phyloP scores from a whole-genome alignment of 2,888 invertebrate species.

The Falcaria lacertinaria region DNA sequence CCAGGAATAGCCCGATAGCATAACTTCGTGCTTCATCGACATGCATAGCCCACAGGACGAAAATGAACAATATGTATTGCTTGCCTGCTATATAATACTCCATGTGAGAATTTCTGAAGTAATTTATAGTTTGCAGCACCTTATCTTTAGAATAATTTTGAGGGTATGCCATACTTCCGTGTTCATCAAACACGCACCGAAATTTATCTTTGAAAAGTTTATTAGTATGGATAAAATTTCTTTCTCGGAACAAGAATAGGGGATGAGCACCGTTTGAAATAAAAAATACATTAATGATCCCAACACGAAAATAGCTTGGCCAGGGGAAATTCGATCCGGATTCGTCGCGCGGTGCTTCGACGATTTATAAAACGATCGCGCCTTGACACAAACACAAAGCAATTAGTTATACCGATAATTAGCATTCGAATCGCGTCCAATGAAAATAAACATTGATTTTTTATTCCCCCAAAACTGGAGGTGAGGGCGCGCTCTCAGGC shows the following conservation, averaged over 20 bases:
- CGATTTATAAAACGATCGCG: constrained; percentile 46
- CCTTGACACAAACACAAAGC: constrained; percentile 62
- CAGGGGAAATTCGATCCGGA: constrained; percentile 34
- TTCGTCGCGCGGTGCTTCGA: constrained; percentile 27
- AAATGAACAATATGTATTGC: constrained; percentile 73
- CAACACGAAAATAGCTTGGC: constrained; percentile 25
- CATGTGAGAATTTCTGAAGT: constrained; percentile 62
- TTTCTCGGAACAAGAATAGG: neutral
- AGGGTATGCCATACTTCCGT: constrained; percentile 7
- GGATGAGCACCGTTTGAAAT: constrained; percentile 20
- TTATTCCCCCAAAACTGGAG: constrained; percentile 73
- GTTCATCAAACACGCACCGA: constrained; percentile 7
- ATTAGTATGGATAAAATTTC: neutral
- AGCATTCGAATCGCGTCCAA: constrained; percentile 72
- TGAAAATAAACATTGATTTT: constrained; percentile 79
- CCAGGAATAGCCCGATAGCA: constrained; percentile 32
- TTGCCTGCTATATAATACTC: constrained; percentile 55
- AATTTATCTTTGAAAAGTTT: constrained; percentile 4
- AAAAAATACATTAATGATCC: constrained; percentile 32
- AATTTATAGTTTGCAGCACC: constrained; percentile 69
- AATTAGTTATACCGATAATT: constrained; percentile 73
- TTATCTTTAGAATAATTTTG: constrained; percentile 35
- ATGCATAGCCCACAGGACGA: constrained; percentile 61
- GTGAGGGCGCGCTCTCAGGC: constrained; percentile 48
- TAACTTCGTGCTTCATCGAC: constrained; percentile 48